Evolutionary conservation across 2,113 vertebrate genomes (phyloP).

Genomic region (Tinamus guttatus): DNA sequence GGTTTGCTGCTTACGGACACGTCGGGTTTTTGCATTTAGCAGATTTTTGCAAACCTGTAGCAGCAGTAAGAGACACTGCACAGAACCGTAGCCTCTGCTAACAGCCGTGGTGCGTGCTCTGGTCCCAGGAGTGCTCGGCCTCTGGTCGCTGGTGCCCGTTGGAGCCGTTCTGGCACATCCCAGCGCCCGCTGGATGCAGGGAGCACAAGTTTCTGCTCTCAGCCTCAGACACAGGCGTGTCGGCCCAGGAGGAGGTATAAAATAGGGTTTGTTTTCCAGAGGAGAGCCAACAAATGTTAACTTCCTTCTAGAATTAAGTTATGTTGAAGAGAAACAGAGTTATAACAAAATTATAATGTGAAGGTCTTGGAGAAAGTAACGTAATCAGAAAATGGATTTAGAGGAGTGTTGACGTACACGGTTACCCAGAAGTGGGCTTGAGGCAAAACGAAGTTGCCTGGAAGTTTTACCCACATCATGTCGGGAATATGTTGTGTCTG

Average conservation of each 20-base stretch:
- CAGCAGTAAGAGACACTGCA: not conserved
- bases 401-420: not conserved
- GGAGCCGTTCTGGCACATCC: fast-evolving
- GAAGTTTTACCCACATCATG: conserved; percentile 19
- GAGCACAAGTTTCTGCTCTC: not conserved
- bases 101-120: fast-evolving
- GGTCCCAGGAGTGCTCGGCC: not conserved
- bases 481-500: not conserved
- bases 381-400: not conserved
- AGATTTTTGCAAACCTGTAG: not conserved
- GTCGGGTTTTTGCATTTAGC: no score
- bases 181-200: not conserved
- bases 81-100: not conserved
- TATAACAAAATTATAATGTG: not conserved
- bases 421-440: not conserved
- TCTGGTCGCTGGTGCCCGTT: not conserved
- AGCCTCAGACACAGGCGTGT: fast-evolving
- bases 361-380: not conserved
- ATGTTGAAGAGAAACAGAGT: not conserved
- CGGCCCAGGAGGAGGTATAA: not conserved
- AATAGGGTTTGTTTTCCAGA: not conserved
- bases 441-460: conserved; percentile 1
- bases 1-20: not conserved
- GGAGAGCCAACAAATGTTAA: not conserved
- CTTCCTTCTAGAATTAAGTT: not conserved